phyloP scores from a whole-genome alignment of 2,113 vertebrate species.

The Channa maculata region DNA sequence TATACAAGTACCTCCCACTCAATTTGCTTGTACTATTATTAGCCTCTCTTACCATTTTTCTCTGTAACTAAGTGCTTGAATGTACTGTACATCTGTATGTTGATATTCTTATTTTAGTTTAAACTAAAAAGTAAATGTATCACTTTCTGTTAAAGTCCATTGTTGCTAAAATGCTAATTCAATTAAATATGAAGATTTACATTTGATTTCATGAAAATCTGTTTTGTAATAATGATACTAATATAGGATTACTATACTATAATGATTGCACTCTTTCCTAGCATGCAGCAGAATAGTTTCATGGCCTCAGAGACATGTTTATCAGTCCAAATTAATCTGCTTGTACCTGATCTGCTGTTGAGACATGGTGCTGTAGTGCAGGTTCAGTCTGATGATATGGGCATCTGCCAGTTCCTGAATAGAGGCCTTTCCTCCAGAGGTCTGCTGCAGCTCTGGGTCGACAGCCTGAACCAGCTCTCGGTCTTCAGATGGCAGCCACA shows the following conservation, averaged over 20 bases:
- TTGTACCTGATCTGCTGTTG: conserved; percentile 86
- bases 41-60: background rate
- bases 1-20: conserved; percentile 17
- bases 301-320: too few species aligned
- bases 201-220: too few species aligned
- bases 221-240: too few species aligned
- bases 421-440: conserved; percentile 74
- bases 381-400: conserved; percentile 86
- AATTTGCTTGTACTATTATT: background rate
- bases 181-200: too few species aligned
- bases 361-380: conserved; percentile 89
- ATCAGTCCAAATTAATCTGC: too few species aligned
- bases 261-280: too few species aligned
- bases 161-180: too few species aligned
- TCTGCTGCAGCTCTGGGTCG: conserved; percentile 88
- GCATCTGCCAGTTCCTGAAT: conserved; percentile 79
- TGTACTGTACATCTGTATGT: background rate
- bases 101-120: too few species aligned
- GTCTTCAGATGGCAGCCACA: conserved; percentile 85
- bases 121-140: too few species aligned
- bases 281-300: too few species aligned
- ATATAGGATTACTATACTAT: too few species aligned
- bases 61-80: background rate
- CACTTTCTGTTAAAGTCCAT: too few species aligned
- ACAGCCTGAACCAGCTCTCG: conserved; percentile 79